Base-by-base conservation (phyloP, 2,113 vertebrate genomes). In the Lasiurus borealis region DNA sequence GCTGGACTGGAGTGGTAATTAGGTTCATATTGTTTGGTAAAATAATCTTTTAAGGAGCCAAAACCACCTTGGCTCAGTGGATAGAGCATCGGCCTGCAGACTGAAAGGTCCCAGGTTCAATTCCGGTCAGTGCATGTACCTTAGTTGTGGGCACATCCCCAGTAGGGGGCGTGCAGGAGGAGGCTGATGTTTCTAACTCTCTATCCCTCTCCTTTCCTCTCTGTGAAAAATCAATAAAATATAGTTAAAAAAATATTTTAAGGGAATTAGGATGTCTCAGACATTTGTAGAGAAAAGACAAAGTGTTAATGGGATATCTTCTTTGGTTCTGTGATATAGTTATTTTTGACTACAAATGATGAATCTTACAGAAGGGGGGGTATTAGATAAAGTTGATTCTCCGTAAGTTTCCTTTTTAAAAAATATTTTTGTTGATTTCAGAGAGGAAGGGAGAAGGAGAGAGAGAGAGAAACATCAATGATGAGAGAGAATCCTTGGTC, bases 231-330 rank as follows among this genome's bases (percentile, higher is more conserved):
- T 40, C 40, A 40, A 40, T 40, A 40, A 40, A 40, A 40, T 40
- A 40, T 40, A 40, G 5, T 40, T 81, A 31, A 48, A n/a, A n/a
- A 59, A 23, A 11, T 50, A 14, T 88, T 52, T 77, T 46, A 52
- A 94, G 36, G 21, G 2, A 27, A 90, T 69, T 84, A 82, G 73
- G 48, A 89, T 73, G 90, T 78, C 23, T 78, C 34, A 66, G 72
- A 77, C 18, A 85, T 64, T 90, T 82, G 21, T 31, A 90, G 46
- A 81, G 46, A 80, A 78, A 85, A 91, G 44, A 73, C 5, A 76
- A 46, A 71, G 81, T 78, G 59, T 54, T 92, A 84, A 73, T 8
- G 8, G 52, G 21, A 48, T 75, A 11, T 71, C 34, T 76, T 92
- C 19, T 76, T 66, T 23, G 8, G 46, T 85, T 73, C 46, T 78